Evolutionary conservation across 2,888 invertebrate genomes (phyloP).

Genomic region (Kryphioiulus occultus): DNA sequence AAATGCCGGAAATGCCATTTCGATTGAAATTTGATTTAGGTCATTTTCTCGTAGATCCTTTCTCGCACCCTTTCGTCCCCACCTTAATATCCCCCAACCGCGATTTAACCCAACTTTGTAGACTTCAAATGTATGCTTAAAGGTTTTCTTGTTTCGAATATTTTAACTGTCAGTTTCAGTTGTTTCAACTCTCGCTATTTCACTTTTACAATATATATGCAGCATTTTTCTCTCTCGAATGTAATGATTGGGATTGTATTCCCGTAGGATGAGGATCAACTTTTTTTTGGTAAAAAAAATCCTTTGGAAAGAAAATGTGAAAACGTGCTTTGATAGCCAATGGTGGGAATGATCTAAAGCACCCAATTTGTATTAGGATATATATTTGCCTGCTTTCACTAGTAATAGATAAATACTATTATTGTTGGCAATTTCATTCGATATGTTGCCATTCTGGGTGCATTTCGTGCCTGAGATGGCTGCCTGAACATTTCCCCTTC

Average conservation of each 20-base stretch:
- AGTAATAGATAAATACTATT: conserved; percentile 35
- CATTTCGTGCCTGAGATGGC: neutral
- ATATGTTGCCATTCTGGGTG: conserved; percentile 35
- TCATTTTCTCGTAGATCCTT: neutral
- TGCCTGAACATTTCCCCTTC: neutral
- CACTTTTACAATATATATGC: neutral
- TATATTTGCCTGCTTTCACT: conserved; percentile 35
- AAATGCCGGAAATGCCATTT: neutral
- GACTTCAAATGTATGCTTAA: neutral
- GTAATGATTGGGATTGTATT: conserved; percentile 17
- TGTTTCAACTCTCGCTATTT: conserved; percentile 6
- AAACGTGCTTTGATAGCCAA: conserved; percentile 35
- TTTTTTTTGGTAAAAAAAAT: neutral
- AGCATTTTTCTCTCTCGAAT: neutral
- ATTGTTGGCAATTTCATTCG: conserved; percentile 25
- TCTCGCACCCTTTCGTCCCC: neutral
- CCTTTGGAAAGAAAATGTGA: conserved; percentile 26
- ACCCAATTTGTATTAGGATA: conserved; percentile 35
- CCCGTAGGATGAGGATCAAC: conserved; percentile 12
- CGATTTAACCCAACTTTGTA: neutral
- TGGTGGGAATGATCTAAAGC: conserved; percentile 31
- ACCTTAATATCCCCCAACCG: neutral
- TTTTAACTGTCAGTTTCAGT: neutral
- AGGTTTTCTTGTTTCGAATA: neutral
- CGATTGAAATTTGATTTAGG: neutral